Base-by-base conservation (phyloP, 1,140 invertebrate species). In the Episyrphus balteatus region DNA sequence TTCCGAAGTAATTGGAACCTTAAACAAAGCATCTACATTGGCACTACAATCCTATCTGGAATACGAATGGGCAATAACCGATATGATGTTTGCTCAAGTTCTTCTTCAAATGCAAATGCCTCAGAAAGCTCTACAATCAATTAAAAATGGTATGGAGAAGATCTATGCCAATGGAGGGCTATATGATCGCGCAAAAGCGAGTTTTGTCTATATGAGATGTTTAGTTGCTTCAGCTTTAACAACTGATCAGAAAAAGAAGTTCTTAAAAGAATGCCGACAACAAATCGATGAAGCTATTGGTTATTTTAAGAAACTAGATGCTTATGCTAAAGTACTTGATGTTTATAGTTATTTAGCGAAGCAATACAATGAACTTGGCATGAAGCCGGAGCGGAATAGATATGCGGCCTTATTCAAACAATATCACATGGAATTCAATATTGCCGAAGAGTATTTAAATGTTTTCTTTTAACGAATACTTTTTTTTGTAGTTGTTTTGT, bases 111-210 rank as follows among this genome's bases (percentile, higher is more conserved):
- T 88, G 70, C 79, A 79, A 14, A 77, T 87, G 62, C 77, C 84
- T 0, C 74, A 76, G 48, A 85, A 88, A 68, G 84, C 86, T 0
- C 66, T 88, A 17, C 70, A 74, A 38, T 66, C 88, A 2, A 74
- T 88, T 1, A 77, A 85, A 47, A 76, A 78, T 53, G 76, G 79
- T 30, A 76, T 90, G 54, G 74, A 82, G 1, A 72, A 77, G 37
- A 78, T 92, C 37, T 74, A 90, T 54, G 79, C 84, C 13, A 82
- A 92, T 56, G 87, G 87, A 1, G 82, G 81, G n/a, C 70, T 77
- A n/a, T 88, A 80, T 54, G 87, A 92, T 60, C 77, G 81, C 51
- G 86, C 79, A 2, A 78, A 82, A 46, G 55, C 57, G 47, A 50
- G 66, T 70, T 59, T 72, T 70, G 44, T 66, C 53, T 75, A 62